phyloP scores from a whole-genome alignment of 2,113 vertebrate genomes.

The Hipposideros armiger region DNA sequence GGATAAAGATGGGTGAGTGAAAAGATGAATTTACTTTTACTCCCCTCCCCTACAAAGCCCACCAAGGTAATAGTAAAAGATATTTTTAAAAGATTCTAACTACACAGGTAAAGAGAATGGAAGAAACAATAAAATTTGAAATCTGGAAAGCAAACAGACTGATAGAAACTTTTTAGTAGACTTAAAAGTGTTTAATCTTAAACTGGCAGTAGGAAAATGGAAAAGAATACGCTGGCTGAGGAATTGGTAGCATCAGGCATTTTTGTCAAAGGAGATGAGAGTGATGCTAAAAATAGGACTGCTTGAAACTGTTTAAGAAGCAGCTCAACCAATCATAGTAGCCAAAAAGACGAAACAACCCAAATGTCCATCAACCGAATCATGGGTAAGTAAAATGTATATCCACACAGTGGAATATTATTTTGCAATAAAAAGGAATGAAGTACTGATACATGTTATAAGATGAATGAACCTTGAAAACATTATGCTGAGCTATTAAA shows the following conservation, averaged over 20 bases:
- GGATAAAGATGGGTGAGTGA: background rate
- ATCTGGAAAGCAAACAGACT: background rate
- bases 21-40: background rate
- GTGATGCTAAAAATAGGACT: slow-evolving; percentile 9
- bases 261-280: background rate
- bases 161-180: background rate
- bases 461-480: background rate
- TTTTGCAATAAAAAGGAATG: background rate
- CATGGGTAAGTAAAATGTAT: slow-evolving; percentile 25
- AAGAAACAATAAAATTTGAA: background rate
- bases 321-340: background rate
- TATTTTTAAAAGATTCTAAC: slow-evolving; percentile 3
- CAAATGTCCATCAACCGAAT: background rate
- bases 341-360: background rate
- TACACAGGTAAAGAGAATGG: background rate
- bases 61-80: background rate
- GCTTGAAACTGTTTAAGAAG: slow-evolving; percentile 36
- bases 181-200: background rate
- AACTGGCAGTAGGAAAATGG: background rate
- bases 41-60: background rate
- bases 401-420: background rate
- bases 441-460: background rate
- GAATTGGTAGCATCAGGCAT: background rate
- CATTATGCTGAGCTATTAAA: background rate
- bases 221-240: background rate